These are phyloP conservation scores for Lamellibrachia satsuma DNA, from an alignment of 2,888 invertebrate genomes.

Conservation along the genomic window DNA sequence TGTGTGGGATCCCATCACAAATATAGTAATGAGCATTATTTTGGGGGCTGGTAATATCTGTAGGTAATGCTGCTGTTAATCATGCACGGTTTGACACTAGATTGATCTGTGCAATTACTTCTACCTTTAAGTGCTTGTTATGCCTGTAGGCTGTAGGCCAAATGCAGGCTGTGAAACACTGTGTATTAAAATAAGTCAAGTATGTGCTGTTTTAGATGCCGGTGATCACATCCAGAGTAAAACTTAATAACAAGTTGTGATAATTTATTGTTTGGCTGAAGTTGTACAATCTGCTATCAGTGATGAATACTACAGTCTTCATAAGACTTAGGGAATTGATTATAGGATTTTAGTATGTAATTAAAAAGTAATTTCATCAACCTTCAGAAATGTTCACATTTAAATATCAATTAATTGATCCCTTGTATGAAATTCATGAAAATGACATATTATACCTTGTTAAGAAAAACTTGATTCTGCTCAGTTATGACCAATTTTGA, in stretches of 20 bases:
- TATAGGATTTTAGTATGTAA: background rate
- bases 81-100: background rate
- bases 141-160: background rate
- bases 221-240: background rate
- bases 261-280: too few relatives aligned
- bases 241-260: too few relatives aligned
- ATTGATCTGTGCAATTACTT: background rate
- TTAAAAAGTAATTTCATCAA: background rate
- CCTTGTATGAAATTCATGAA: too few relatives aligned
- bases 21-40: background rate
- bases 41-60: background rate
- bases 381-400: background rate
- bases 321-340: background rate
- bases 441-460: too few relatives aligned
- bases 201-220: background rate
- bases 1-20: background rate
- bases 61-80: background rate
- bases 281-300: too few relatives aligned
- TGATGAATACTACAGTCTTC: background rate
- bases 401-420: too few relatives aligned
- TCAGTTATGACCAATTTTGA: too few relatives aligned
- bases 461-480: too few relatives aligned
- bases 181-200: background rate
- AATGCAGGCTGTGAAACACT: background rate
- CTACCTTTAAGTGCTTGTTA: background rate